Percentiles rank a stretch among this genome's conserved stretches.
phyloP scores from a whole-genome alignment of 1,140 invertebrate species.

The Pachyrhynchus sulphureomaculatus region DNA sequence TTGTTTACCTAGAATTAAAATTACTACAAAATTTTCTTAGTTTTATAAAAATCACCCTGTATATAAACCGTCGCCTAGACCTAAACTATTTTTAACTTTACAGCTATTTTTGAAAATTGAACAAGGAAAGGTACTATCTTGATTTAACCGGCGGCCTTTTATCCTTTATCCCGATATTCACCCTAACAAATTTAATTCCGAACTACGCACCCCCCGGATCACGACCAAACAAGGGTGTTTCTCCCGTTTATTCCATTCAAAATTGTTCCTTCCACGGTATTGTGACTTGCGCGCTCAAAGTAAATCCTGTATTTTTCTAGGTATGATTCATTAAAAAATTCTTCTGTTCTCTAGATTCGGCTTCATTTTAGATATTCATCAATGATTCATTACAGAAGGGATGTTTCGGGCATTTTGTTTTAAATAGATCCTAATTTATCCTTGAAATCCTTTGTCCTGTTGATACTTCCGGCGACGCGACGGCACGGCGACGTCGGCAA shows the following conservation, averaged over 20 bases:
- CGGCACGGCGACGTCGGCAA: no score
- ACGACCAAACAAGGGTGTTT: constrained; percentile 34
- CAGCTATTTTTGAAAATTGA: not conserved
- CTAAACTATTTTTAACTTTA: not conserved
- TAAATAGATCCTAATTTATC: not conserved
- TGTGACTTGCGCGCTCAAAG: constrained; percentile 16
- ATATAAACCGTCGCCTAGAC: not conserved
- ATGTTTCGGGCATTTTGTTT: not conserved
- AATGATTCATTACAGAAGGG: no score
- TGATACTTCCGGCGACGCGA: no score
- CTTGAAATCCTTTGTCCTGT: no score
- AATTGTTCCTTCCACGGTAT: constrained; percentile 14
- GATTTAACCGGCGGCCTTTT: not conserved
- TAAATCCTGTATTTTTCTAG: no score
- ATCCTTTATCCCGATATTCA: constrained; percentile 16
- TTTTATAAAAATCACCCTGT: not conserved
- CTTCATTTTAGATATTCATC: no score
- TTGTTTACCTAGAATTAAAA: not conserved
- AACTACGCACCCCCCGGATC: constrained; percentile 33
- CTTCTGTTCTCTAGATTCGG: no score
- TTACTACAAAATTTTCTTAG: no score
- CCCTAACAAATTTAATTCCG: constrained; percentile 23
- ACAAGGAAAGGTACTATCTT: not conserved
- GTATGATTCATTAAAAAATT: no score
- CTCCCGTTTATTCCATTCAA: constrained; percentile 34